Evolutionary conservation across 2,888 invertebrate species (phyloP).

Genomic region (Herminia tarsipennalis): DNA sequence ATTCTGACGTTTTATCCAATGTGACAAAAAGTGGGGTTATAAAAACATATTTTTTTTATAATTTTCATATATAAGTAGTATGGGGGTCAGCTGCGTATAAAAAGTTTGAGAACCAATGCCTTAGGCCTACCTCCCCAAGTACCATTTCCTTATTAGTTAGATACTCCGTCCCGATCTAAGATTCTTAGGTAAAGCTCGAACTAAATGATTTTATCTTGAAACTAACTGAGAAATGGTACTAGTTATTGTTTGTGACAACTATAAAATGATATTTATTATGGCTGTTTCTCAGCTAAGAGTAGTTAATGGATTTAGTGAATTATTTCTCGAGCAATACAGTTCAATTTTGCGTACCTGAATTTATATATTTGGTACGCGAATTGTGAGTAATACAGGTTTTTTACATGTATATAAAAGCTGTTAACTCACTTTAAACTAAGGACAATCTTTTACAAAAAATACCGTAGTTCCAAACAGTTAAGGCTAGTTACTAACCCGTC

Average conservation of each 20-base stretch:
- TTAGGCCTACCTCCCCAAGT: constrained; percentile 24
- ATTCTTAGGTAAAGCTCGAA: constrained; percentile 24
- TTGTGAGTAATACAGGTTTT: no score
- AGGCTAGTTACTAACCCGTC: no score
- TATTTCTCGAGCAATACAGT: constrained; percentile 33
- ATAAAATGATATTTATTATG: constrained; percentile 62
- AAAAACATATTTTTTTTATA: no score
- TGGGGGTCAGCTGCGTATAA: no score
- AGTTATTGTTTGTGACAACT: constrained; percentile 63
- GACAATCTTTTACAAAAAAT: no score
- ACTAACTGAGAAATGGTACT: constrained; percentile 57
- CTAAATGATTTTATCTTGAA: constrained; percentile 48
- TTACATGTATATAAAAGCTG: no score
- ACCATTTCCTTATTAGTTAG: constrained; percentile 49
- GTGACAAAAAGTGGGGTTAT: no score
- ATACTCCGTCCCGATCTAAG: constrained; percentile 32
- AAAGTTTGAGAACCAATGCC: constrained; percentile 1
- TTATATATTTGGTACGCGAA: neutral
- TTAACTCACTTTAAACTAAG: no score
- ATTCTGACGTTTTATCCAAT: no score
- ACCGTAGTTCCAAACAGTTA: no score
- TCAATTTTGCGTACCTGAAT: neutral
- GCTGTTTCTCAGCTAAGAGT: constrained; percentile 47
- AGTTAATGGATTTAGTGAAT: constrained; percentile 53
- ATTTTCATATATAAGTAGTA: no score